Evolutionary conservation across 2,113 vertebrate species (phyloP), one percentile per base, ranked within the genome.

Genomic region (Saguinus imperator): DNA sequence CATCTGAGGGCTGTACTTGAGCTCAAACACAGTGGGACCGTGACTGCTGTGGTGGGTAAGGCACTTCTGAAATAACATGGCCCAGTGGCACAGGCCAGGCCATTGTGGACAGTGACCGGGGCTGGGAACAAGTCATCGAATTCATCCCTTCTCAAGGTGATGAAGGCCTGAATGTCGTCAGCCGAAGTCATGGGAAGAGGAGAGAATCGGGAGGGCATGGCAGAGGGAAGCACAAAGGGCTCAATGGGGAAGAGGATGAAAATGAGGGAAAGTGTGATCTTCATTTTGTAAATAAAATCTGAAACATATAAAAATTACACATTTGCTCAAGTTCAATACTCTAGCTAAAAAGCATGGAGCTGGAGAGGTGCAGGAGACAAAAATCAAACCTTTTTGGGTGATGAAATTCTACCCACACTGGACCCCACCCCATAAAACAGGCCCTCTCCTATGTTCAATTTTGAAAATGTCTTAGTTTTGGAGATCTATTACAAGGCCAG

Each of bases 1-100:
- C 1, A 0, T 0, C 35, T 0, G 0, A 61, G 11, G 40, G 5
- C 84, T 35, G 27, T 17, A 4, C 35, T 16, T 57, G 25, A 68
- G 18, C 29, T 20, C 37, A 17, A 11, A 32, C 45, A 32, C 86
- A 55, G 45, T 6, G 40, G 80, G 80, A 2, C 13, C 52, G 1
- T 32, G 18, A 55, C 55, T 32, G 18, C 61, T 64, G 50, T 25
- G 25, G 45, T 55, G 75, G 55, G 18, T 35, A 58, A 50, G 27
- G 3, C 20, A 45, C 40, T 81, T 87, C 48, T 20, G 16, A 50
- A 52, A 8, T 25, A 68, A n/a, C 76, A n/a, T 27, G 40, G 37
- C 5, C 5, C 18, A 61, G 70, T 27, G 48, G 32, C 16, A 9
- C 18, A 52, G 70, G 40, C 9, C 1, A 52, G 70, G 40, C 9